phyloP scores from a whole-genome alignment of 2,797 vertebrate genomes.

The Pempheris klunzingeri region DNA sequence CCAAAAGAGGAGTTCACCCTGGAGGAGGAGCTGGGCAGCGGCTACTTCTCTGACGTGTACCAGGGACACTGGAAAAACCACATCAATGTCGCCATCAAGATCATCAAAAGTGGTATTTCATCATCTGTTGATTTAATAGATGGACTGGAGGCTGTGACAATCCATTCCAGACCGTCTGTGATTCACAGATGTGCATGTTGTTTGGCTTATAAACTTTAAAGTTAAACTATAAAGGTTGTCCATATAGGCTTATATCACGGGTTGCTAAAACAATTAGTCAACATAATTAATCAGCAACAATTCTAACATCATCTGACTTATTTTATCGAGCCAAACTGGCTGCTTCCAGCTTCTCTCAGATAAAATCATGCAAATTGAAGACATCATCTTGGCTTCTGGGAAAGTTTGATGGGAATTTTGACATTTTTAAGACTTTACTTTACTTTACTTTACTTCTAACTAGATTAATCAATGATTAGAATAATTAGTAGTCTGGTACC shows the following conservation, averaged over 20 bases:
- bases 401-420: neutral
- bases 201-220: too few species aligned
- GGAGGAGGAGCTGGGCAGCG: constrained; percentile 82
- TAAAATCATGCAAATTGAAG: neutral
- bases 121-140: neutral
- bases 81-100: constrained; percentile 87
- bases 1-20: constrained; percentile 87
- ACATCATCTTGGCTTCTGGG: neutral
- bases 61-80: constrained; percentile 86
- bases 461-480: neutral
- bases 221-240: too few species aligned
- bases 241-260: too few species aligned
- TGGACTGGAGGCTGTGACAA: too few species aligned
- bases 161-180: too few species aligned
- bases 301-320: too few species aligned
- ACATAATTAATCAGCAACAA: too few species aligned
- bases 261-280: neutral
- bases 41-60: constrained; percentile 88
- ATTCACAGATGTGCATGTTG: too few species aligned
- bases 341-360: too few species aligned
- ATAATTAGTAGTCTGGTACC: neutral
- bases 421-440: neutral
- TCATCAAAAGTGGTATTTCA: constrained; percentile 78
- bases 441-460: too few species aligned
- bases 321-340: too few species aligned